phyloP scores from a whole-genome alignment of 1,140 invertebrate species.

The Drusus annulatus region DNA sequence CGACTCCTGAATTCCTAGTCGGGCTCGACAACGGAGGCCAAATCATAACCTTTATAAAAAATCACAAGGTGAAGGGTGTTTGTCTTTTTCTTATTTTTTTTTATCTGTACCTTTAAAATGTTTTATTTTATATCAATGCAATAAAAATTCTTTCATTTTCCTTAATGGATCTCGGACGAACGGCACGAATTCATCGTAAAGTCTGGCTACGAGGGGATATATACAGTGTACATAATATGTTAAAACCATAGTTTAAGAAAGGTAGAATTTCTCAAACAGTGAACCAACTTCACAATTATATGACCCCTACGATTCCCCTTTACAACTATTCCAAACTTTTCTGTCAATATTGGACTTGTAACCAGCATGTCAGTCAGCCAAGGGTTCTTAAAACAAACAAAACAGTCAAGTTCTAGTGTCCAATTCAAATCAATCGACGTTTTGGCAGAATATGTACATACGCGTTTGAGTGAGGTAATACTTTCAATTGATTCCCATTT shows the following conservation, averaged over 20 bases:
- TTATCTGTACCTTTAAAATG: no score
- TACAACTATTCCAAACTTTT: not conserved
- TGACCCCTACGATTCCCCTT: not conserved
- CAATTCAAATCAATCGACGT: no score
- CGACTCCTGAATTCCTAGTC: no score
- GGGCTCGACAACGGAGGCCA: no score
- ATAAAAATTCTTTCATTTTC: constrained; percentile 16
- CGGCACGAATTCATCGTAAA: constrained; percentile 38
- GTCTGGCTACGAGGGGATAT: not conserved
- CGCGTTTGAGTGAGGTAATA: no score
- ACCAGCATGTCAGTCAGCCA: not conserved
- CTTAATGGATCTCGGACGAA: constrained; percentile 18
- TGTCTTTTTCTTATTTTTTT: no score
- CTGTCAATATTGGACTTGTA: not conserved
- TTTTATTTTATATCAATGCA: no score
- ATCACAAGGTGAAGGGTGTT: no score
- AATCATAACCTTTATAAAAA: no score
- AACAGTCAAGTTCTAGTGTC: not conserved
- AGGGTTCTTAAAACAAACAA: not conserved
- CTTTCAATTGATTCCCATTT: no score
- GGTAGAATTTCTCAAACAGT: not conserved
- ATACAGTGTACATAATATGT: not conserved
- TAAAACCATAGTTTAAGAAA: not conserved
- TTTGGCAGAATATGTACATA: no score
- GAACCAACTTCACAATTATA: no score